Evolutionary conservation across 1,140 invertebrate genomes (phyloP).

Genomic region (Psix sp.): DNA sequence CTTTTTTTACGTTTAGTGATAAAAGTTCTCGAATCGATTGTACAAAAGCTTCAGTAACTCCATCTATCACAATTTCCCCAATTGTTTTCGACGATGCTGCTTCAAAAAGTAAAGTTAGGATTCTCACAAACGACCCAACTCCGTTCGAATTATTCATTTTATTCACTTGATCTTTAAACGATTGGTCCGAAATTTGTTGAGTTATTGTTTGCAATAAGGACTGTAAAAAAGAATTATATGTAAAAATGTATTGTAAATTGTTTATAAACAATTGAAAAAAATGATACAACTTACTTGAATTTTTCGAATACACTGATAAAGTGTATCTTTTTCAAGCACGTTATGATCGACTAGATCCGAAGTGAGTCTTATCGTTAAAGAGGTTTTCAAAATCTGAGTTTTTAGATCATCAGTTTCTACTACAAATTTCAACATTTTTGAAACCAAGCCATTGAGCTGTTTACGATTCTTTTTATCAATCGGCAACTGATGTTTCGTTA

Average conservation of each 20-base stretch:
- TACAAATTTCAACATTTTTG: constrained; percentile 25
- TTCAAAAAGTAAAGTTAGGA: constrained; percentile 37
- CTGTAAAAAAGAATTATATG: constrained; percentile 17
- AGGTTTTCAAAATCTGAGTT: constrained; percentile 42
- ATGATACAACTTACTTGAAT: constrained; percentile 31
- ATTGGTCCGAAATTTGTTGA: background rate
- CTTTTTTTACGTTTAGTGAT: constrained; percentile 7
- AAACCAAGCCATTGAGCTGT: constrained; percentile 11
- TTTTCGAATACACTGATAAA: background rate
- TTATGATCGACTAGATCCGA: constrained; percentile 43
- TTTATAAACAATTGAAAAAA: background rate
- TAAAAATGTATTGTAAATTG: background rate
- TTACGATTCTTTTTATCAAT: constrained; percentile 21
- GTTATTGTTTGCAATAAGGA: constrained; percentile 11
- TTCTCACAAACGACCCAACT: constrained; percentile 15
- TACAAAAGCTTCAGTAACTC: constrained; percentile 14
- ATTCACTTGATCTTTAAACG: constrained; percentile 12
- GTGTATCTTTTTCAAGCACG: constrained; percentile 2
- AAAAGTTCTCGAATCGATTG: constrained; percentile 18
- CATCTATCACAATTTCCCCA: constrained; percentile 24
- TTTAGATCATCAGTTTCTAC: constrained; percentile 23
- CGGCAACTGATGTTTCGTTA: constrained; percentile 25
- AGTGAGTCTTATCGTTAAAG: constrained; percentile 24
- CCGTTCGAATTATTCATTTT: background rate
- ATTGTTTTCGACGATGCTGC: constrained; percentile 20